Evolutionary conservation across 2,888 invertebrate genomes (phyloP), one percentile per base, ranked within the genome.

Genomic region (Eupithecia subumbrata): DNA sequence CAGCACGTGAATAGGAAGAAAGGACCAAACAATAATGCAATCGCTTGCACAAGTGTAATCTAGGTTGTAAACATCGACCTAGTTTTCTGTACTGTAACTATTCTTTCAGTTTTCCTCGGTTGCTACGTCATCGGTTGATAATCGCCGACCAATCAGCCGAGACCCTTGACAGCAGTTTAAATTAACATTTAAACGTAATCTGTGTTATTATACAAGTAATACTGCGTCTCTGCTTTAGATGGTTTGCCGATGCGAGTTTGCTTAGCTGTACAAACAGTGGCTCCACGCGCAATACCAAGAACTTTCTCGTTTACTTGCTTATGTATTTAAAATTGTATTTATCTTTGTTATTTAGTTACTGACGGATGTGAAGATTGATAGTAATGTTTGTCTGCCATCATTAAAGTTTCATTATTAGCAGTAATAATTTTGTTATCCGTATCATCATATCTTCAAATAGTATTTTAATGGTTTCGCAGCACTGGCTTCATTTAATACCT

Each of bases 241-340:
- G 81, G 81, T 80, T 81, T 79, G 75, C 77, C 85, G 91, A 91
- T 92, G 86, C 80, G 79, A 88, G 94, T 94, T 94, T 94, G 88
- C 88, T 89, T 94, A 95, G 94, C 94, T 95, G 95, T 89, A 89
- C 90, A 92, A 95, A 95, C 91, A 91, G 93, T 92, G 92, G 91
- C 90, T 89, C 88, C 89, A 75, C 88, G 88, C 86, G 84, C 89
- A 84, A 87, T 93, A 92, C 92, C 84, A 83, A 91, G 92, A 93
- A 94, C 88, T 91, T 88, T 90, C 89, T 88, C 87, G 88, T 92
- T 91, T 91, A 88, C 89, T 85, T 88, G 79, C 84, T 86, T 81
- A 83, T 85, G 83, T 85, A 84, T 86, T 87, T 86, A 87, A 40
- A 87, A 89, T 89, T 87, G 87, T 88, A 87, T 89, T 89, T 90